A percentile compares a stretch with the other conserved stretches of the same genome.
Evolutionary conservation across 2,113 vertebrate genomes (phyloP).

Genomic region (Glareola pratincola): DNA sequence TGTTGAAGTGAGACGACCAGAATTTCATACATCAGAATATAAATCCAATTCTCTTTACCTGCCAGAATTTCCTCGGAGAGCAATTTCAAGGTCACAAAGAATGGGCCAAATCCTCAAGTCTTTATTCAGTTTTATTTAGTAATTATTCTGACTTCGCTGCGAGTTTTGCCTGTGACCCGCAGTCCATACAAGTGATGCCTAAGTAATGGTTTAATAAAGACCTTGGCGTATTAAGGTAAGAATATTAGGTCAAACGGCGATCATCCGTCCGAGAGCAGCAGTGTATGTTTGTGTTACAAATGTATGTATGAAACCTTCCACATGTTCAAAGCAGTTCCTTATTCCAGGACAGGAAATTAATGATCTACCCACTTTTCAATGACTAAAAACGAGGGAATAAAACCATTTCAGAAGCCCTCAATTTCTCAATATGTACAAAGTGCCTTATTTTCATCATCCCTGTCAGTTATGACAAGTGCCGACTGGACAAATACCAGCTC

Average conservation of each 20-base stretch:
- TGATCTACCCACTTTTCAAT: slow-evolving; percentile 32
- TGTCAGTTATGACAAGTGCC: slow-evolving; percentile 29
- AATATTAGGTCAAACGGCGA: not conserved
- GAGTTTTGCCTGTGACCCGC: not conserved
- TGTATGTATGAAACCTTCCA: not conserved
- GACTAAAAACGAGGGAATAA: slow-evolving; percentile 31
- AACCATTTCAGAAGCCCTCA: slow-evolving; percentile 47
- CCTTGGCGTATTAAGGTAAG: not conserved
- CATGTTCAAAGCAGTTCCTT: not conserved
- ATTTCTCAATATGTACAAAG: not conserved
- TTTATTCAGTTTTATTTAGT: slow-evolving; percentile 1
- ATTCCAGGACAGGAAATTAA: slow-evolving; percentile 19
- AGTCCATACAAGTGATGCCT: not conserved
- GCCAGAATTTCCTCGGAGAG: slow-evolving; percentile 18
- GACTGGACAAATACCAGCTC: slow-evolving; percentile 29
- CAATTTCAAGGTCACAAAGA: slow-evolving; percentile 27
- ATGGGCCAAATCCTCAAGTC: not conserved
- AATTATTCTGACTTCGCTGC: not conserved
- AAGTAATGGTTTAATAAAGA: slow-evolving; percentile 14
- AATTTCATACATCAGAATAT: slow-evolving; percentile 41
- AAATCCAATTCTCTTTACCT: slow-evolving; percentile 42
- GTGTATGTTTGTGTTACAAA: not conserved
- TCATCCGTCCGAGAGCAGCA: not conserved
- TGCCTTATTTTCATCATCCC: slow-evolving; percentile 55
- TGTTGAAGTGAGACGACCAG: not conserved